phyloP scores from a whole-genome alignment of 2,797 vertebrate genomes.

The Lemur catta region DNA sequence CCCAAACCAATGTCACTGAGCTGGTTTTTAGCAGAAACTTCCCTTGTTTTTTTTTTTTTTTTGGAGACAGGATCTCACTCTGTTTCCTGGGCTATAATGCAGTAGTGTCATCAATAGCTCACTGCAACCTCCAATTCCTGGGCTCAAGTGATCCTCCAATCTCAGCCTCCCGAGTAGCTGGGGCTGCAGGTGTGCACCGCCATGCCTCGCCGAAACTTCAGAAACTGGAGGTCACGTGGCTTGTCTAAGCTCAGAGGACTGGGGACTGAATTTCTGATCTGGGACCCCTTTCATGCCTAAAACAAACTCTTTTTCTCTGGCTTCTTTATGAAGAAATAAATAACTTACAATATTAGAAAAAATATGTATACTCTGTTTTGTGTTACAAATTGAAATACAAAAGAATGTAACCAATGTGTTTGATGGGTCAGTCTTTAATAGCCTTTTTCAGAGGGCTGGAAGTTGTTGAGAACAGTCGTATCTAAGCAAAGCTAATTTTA shows the following conservation, averaged over 20 bases:
- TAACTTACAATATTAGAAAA: not conserved
- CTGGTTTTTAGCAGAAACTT: not conserved
- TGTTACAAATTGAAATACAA: not conserved
- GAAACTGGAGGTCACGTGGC: too few relatives aligned
- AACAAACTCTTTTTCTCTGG: not conserved
- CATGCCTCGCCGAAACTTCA: not conserved
- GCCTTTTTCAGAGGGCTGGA: not conserved
- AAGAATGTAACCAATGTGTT: not conserved
- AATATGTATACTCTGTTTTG: not conserved
- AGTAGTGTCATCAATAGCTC: not conserved
- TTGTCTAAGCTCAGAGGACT: not conserved
- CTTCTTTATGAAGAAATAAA: not conserved
- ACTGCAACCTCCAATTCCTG: not conserved
- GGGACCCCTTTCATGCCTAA: not conserved
- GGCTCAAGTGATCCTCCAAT: not conserved
- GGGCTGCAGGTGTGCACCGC: not conserved
- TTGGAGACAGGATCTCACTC: not conserved
- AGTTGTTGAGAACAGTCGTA: conserved; percentile 15
- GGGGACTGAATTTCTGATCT: not conserved
- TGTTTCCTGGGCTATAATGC: not conserved
- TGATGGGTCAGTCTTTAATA: not conserved
- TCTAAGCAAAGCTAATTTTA: conserved; percentile 32
- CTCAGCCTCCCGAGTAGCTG: not conserved
- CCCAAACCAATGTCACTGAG: not conserved
- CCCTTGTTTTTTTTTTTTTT: not conserved